Base-by-base conservation (phyloP, 2,797 vertebrate species). In the Gobio occitaniae region DNA sequence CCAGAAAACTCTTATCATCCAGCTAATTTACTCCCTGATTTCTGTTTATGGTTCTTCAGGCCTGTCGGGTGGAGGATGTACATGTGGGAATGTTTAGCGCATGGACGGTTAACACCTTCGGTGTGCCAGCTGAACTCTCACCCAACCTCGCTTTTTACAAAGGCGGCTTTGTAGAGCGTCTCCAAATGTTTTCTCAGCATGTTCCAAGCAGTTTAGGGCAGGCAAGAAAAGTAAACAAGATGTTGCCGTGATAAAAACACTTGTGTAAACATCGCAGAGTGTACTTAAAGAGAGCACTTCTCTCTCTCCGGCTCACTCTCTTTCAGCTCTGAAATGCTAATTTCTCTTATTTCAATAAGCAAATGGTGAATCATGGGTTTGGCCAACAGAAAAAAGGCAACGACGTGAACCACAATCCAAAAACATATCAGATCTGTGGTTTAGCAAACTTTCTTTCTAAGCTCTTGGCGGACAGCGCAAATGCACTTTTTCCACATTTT, bases 221-320 rank as follows among this genome's bases (percentile, higher is more conserved):
- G 96, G 96, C 96, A 97, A 98, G 96, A 97, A 98, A 99, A 98
- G 97, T 99, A 99, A 99, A 99, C 97, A 99, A 98, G 97, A 98
- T 99, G 98, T 99, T 98, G 97, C 97, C 97, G 97, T 96, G 98
- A 99, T 99, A 99, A 99, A 98, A 99, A 98, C 97, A 98, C 97
- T 98, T 98, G 98, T 98, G 96, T 97, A 98, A 99, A 99, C 97
- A 99, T 90, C 95, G 94, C 95, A 93, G 95, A 96, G 95, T 95
- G 95, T 96, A 96, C 96, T 97, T 95, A 97, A 96, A 89, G 85
- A 94, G 91, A 91, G 90, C 78, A 70, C 82, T 84, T 88, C 83
- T 87, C 85, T 81, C 78, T 48, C 47, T 36, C 77, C 0, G 13
- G 63, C 84, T 78, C 88, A 90, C 91, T 92, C 86, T 87, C 91